Evolutionary conservation across 2,888 invertebrate species (phyloP).

Genomic region (Rhingia campestris): DNA sequence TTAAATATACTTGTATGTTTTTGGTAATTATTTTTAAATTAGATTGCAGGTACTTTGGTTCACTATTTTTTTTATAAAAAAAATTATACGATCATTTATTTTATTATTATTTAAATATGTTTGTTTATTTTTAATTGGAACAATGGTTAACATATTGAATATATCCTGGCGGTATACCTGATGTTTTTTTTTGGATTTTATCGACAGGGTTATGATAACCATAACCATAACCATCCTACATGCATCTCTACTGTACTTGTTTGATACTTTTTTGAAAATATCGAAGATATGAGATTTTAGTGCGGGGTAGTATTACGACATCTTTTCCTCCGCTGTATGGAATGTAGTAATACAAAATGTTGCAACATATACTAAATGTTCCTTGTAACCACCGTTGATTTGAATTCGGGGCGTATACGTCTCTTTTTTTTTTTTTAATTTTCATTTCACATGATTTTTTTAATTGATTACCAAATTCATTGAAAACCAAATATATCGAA

Average conservation of each 20-base stretch:
- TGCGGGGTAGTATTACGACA: no score
- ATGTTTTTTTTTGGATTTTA: no score
- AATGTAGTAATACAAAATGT: no score
- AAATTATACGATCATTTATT: constrained; percentile 26
- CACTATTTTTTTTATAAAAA: constrained; percentile 77
- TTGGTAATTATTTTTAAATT: constrained; percentile 75
- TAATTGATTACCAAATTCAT: background rate
- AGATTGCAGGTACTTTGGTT: constrained; percentile 83
- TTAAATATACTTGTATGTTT: constrained; percentile 74
- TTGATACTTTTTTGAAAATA: no score
- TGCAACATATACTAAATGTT: no score
- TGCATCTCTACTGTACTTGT: no score
- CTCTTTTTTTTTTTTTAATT: background rate
- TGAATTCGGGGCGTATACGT: background rate
- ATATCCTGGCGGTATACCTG: no score
- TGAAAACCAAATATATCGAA: background rate
- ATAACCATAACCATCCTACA: no score
- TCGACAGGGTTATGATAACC: no score
- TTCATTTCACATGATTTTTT: background rate
- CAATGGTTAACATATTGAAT: background rate
- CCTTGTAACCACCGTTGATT: background rate
- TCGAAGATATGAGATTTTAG: no score
- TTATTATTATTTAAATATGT: constrained; percentile 42
- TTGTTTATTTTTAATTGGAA: constrained; percentile 15
- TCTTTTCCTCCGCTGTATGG: no score